Base-by-base conservation (phyloP, 2,113 vertebrate species). In the Sorex araneus region DNA sequence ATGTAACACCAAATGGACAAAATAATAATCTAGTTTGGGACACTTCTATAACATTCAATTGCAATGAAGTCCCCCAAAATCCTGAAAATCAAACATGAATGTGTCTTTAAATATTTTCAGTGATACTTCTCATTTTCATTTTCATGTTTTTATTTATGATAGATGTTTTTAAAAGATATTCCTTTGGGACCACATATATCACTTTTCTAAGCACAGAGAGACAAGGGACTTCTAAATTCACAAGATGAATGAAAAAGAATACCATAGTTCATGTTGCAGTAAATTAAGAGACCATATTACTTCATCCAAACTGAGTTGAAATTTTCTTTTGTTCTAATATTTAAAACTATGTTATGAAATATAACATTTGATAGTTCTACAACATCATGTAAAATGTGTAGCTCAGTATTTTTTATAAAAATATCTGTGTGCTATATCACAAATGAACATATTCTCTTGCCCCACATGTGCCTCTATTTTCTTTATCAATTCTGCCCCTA, bases 21-120 rank as follows among this genome's bases (percentile, higher is more conserved):
- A 94, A 66, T 50, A 78, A 28, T 6, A 70, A 32, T 18, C 30
- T 57, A 50, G 15, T 32, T 27, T 76, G 40, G 10, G 19, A 11
- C 50, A 66, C 25, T 3, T 66, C 27, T 66, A 50, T 57, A 21
- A 21, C 16, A 60, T 60, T 60, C 57, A 21, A 21, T 60, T 60
- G 23, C 57, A 60, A 60, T 23, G 40, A 94, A 88, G 75, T 73
- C 40, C 7, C 40, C 64, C 19, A 19, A 90, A 15, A 9, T 73
- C 66, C 25, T 86, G 85, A 74, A 93, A 96, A 84, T 84, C 7
- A 71, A 67, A n/a, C 30, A 87, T 12, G 27, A 93, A 90, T 50
- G 1, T 36, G 50, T 57, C 50, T 94, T 40, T 70, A 45, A 91
- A 75, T 66, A 28, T 13, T n/a, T 54, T 6, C 27, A 69, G 0